Percentiles rank a stretch among this genome's conserved stretches.
Evolutionary conservation across 2,113 vertebrate genomes (phyloP).

Genomic region (Anolis sagrei): DNA sequence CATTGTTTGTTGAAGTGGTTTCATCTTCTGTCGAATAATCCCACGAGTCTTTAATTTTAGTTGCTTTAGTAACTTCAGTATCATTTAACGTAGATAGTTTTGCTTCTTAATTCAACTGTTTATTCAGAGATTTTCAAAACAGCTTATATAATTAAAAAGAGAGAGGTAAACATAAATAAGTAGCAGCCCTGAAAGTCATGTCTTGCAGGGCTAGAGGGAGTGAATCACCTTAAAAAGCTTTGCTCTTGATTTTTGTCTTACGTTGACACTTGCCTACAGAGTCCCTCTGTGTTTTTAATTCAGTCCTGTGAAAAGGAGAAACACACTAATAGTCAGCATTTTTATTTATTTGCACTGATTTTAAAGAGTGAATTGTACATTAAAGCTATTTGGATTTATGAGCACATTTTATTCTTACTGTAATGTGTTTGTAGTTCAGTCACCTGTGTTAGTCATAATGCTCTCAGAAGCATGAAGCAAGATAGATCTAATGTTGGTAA

Average conservation of each 20-base stretch:
- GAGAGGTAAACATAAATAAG: conserved; percentile 55
- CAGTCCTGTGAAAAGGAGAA: conserved; percentile 54
- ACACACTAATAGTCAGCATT: conserved; percentile 45
- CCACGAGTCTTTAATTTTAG: conserved; percentile 37
- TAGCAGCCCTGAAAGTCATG: conserved; percentile 44
- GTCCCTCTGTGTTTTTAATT: conserved; percentile 52
- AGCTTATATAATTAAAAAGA: conserved; percentile 37
- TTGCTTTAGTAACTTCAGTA: not conserved
- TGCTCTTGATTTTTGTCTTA: conserved; percentile 61
- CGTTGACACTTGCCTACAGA: conserved; percentile 55
- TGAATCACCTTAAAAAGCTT: conserved; percentile 58
- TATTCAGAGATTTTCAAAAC: conserved; percentile 34
- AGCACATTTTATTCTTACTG: conserved; percentile 65
- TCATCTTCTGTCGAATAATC: conserved; percentile 4
- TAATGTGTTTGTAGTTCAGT: conserved; percentile 65
- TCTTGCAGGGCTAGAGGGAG: conserved; percentile 60
- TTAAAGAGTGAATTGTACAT: conserved; percentile 66
- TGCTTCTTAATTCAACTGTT: conserved; percentile 44
- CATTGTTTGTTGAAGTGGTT: conserved; percentile 11
- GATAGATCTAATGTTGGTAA: conserved; percentile 52
- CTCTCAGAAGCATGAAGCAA: conserved; percentile 56
- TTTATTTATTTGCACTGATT: conserved; percentile 70
- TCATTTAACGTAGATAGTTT: conserved; percentile 52
- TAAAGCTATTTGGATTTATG: conserved; percentile 50
- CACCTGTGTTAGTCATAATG: conserved; percentile 50